phyloP scores from a whole-genome alignment of 53 echinoderm and acorn worm genomes.

The Stichopus horrens region DNA sequence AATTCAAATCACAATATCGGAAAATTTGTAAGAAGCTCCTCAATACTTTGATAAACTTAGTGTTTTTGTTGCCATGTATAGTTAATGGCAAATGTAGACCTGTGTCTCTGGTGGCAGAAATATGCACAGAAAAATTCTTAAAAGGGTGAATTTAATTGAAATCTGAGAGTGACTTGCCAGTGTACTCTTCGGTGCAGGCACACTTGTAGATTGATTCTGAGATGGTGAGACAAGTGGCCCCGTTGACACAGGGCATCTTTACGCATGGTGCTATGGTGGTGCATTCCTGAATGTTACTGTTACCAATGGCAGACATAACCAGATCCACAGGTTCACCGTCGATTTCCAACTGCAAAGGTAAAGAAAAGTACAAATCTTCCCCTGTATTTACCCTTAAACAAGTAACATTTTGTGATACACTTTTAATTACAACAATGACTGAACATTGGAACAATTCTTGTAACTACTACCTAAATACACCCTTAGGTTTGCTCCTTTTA shows the following conservation, averaged over 20 bases:
- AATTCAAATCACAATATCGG: too few species aligned
- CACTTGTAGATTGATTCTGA: conserved; percentile 63
- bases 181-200: conserved; percentile 68
- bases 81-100: too few species aligned
- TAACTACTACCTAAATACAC: too few species aligned
- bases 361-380: background rate
- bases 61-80: too few species aligned
- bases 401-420: background rate
- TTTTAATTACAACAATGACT: background rate
- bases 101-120: too few species aligned
- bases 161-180: conserved; percentile 54
- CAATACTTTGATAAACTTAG: too few species aligned
- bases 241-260: conserved; percentile 76
- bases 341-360: conserved; percentile 69
- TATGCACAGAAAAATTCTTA: too few species aligned
- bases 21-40: too few species aligned
- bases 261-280: conserved; percentile 64
- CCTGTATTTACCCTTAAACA: background rate
- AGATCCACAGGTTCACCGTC: conserved; percentile 68
- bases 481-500: too few species aligned
- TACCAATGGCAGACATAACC: conserved; percentile 57
- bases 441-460: too few species aligned
- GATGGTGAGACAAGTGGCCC: conserved; percentile 64
- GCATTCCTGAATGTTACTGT: conserved; percentile 77
- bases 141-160: too few species aligned